phyloP scores from a whole-genome alignment of 2,797 vertebrate species.

The Lemur catta region DNA sequence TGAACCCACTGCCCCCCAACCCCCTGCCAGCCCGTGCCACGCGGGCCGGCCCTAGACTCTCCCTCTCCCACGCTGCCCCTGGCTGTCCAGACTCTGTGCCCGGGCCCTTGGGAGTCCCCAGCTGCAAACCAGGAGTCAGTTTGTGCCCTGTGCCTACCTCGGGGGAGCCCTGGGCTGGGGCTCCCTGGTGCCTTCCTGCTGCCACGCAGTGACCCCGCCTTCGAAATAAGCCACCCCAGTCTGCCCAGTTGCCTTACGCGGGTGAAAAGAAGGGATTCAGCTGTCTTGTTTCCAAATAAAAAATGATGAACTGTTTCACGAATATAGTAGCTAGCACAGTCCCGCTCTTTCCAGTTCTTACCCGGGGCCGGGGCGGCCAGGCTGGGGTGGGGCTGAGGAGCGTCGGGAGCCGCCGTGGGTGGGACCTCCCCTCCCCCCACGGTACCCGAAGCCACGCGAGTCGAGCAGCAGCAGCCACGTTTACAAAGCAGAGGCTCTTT shows the following conservation, averaged over 20 bases:
- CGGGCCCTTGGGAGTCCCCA: not conserved
- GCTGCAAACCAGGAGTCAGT: not conserved
- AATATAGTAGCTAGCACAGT: fast-evolving
- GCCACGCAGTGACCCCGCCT: not conserved
- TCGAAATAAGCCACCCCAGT: not conserved
- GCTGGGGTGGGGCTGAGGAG: not conserved
- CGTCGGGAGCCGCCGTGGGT: fast-evolving
- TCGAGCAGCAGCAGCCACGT: not conserved
- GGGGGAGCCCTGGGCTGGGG: not conserved
- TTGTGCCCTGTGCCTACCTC: slow-evolving; percentile 4
- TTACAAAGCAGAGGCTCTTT: slow-evolving; percentile 82
- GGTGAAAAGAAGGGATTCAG: not conserved
- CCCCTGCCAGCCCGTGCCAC: fast-evolving
- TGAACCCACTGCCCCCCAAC: too few relatives aligned
- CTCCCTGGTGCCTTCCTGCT: not conserved
- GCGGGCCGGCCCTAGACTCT: not conserved
- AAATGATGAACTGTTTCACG: not conserved
- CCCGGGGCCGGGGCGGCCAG: not conserved
- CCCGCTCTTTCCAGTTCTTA: fast-evolving
- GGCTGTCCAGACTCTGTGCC: too few relatives aligned
- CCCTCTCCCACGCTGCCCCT: fast-evolving
- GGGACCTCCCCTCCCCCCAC: not conserved
- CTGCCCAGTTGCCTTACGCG: not conserved
- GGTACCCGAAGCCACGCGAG: not conserved
- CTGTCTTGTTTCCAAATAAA: not conserved